Evolutionary conservation across 2,888 invertebrate species (phyloP).

Genomic region (Keiferia lycopersicella): DNA sequence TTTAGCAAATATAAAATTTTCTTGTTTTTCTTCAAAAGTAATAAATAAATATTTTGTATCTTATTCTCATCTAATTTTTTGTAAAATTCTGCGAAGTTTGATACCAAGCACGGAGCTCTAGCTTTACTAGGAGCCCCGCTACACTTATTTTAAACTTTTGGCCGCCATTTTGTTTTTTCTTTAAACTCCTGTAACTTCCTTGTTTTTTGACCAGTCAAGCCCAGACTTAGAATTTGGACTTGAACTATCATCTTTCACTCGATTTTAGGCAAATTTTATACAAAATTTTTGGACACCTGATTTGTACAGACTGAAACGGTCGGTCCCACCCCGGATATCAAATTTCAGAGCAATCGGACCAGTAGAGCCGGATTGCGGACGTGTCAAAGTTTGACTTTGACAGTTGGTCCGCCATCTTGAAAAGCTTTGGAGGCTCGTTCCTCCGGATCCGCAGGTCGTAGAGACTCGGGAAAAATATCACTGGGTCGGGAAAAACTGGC

Average conservation of each 20-base stretch:
- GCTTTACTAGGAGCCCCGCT: not conserved
- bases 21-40: not conserved
- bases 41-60: not conserved
- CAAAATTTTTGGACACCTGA: not conserved
- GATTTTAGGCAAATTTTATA: not conserved
- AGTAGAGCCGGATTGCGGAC: not conserved
- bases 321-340: not conserved
- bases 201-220: not conserved
- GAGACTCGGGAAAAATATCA: not conserved
- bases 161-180: not conserved
- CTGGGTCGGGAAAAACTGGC: too few relatives aligned
- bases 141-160: not conserved
- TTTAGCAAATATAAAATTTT: not conserved
- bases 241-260: not conserved
- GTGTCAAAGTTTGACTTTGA: not conserved
- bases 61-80: not conserved
- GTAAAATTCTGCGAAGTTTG: not conserved
- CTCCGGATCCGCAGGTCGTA: not conserved
- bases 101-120: not conserved
- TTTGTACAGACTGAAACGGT: not conserved
- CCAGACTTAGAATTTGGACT: not conserved
- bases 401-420: not conserved
- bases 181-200: not conserved
- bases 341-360: not conserved
- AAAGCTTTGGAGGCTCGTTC: not conserved